These are phyloP conservation scores for Fratercula arctica DNA, from an alignment of 2,797 vertebrate genomes.

Conservation along the genomic window DNA sequence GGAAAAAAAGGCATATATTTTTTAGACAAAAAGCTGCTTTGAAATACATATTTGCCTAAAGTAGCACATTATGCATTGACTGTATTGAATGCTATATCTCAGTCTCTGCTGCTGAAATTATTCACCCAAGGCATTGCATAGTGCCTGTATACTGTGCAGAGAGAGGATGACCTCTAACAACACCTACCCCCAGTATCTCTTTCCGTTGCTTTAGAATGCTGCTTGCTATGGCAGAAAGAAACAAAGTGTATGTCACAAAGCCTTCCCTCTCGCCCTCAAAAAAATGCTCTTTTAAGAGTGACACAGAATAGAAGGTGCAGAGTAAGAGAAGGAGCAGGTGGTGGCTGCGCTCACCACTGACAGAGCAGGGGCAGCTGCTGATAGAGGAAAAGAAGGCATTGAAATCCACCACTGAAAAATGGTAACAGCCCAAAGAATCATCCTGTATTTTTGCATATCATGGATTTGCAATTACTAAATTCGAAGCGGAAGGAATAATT, in stretches of 20 bases:
- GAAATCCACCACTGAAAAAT: not conserved
- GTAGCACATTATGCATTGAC: not conserved
- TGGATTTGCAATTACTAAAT: not conserved
- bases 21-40: not conserved
- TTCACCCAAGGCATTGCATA: not conserved
- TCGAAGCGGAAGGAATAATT: not conserved
- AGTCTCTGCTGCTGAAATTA: not conserved
- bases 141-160: not conserved
- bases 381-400: not conserved
- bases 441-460: not conserved
- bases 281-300: not conserved
- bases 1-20: not conserved
- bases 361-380: not conserved
- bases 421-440: not conserved
- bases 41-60: not conserved
- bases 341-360: fast-evolving
- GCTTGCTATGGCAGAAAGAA: not conserved
- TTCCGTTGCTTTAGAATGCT: not conserved
- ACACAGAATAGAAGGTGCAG: not conserved
- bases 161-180: not conserved
- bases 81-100: not conserved
- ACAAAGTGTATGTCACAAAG: not conserved
- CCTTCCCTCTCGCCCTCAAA: fast-evolving
- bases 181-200: not conserved
- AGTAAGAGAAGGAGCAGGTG: not conserved